Percentiles rank a stretch among this genome's conserved stretches.
These are phyloP conservation scores for Pipra filicauda DNA, from an alignment of 2,113 vertebrate genomes.

Conservation along the genomic window DNA sequence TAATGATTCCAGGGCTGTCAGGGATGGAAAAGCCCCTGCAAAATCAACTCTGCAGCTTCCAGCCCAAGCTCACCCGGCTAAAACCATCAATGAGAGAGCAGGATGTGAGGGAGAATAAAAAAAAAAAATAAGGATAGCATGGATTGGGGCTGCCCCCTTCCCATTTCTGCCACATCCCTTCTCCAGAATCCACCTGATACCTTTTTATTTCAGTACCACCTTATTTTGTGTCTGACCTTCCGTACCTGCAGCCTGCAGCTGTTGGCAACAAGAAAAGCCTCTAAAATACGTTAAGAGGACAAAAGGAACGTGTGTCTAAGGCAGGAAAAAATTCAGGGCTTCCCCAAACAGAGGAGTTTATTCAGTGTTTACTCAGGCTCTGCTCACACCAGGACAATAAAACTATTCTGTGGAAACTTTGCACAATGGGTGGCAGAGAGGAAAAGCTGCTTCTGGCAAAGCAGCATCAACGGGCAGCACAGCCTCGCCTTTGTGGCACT, in stretches of 20 bases:
- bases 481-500: not conserved
- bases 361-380: not conserved
- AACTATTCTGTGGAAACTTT: not conserved
- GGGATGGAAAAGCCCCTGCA: not conserved
- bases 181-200: not conserved
- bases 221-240: not conserved
- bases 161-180: not conserved
- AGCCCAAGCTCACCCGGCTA: not conserved
- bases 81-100: accelerated
- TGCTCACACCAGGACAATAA: not conserved
- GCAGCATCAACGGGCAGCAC: not conserved
- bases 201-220: not conserved
- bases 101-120: not conserved
- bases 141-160: not conserved
- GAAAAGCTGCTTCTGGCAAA: not conserved
- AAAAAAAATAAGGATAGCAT: not conserved
- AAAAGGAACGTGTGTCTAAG: accelerated
- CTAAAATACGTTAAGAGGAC: not conserved
- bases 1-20: not conserved
- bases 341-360: not conserved
- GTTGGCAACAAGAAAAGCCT: not conserved
- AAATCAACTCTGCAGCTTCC: no score
- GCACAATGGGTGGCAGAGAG: not conserved
- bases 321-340: not conserved
- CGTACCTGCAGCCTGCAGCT: not conserved